Evolutionary conservation across 2,797 vertebrate genomes (phyloP), one percentile per base, ranked within the genome.

Genomic region (Halcyon smyrnensis): DNA sequence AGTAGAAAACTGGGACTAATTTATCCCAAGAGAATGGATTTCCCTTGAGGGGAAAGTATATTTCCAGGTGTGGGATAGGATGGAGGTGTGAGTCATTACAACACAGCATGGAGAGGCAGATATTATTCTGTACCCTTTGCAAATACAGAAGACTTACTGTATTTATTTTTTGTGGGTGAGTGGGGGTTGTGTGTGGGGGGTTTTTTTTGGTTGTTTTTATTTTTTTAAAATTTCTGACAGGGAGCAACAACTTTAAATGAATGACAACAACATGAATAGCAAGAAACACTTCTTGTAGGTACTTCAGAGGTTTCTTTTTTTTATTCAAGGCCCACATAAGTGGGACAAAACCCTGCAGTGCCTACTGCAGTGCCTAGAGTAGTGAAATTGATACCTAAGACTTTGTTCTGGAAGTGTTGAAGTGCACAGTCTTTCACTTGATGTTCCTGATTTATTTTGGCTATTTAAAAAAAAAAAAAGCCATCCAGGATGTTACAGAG

Each of bases 21-120:
- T 84, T 12, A 8, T 84, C 82, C 30, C n/a, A 36, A 76, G n/a
- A 84, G 25, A 82, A 32, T 70, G n/a, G 11, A 10, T 86, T 89
- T 94, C 20, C 8, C 19, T 65, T 78, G 46, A 75, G 59, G 14
- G 12, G 11, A 30, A 63, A 11, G 10, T 53, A 23, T 34, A 23
- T 60, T 15, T 9, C 12, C 8, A 43, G 63, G 84, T 53, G 7
- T 43, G 21, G 21, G 27, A 10, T 34, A 71, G 32, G 7, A 30
- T 79, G 37, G 54, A 65, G 30, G 5, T 88, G 48, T 46, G 19
- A 76, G 54, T 65, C 17, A 32, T 78, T 37, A 50, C 81, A 83
- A 30, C 10, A 4, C 11, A 25, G 6, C 0, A 0, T 88, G 53
- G 19, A 78, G 60, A 54, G 15, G 17, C 46, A 82, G 39, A 28